Evolutionary conservation across 2,888 invertebrate genomes (phyloP).

Genomic region (Rhopalosiphum nymphaeae): DNA sequence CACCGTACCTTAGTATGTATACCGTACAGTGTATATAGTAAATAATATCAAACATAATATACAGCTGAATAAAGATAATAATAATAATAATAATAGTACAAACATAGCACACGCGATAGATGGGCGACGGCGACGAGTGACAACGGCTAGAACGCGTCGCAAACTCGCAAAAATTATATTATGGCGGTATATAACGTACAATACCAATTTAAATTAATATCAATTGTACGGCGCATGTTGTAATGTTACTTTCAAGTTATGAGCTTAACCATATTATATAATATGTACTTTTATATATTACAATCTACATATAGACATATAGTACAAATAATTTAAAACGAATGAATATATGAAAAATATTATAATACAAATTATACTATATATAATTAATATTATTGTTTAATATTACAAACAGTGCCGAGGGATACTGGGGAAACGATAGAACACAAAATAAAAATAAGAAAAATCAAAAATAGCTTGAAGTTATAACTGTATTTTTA

Average conservation of each 20-base stretch:
- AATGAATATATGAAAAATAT: no score
- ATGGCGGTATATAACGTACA: background rate
- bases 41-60: background rate
- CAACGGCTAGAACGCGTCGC: background rate
- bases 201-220: constrained; percentile 5
- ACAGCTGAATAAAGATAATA: background rate
- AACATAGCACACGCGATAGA: background rate
- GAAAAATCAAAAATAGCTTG: no score
- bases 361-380: no score
- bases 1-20: background rate
- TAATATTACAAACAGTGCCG: no score
- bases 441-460: no score
- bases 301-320: background rate
- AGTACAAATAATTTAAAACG: no score
- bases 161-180: background rate
- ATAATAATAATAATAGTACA: background rate
- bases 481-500: no score
- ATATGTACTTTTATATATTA: background rate
- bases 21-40: background rate
- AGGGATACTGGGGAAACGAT: no score
- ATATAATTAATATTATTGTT: no score
- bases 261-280: background rate
- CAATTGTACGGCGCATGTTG: background rate
- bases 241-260: background rate
- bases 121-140: background rate